phyloP scores from a whole-genome alignment of 2,113 vertebrate genomes.

The Podarcis cretensis region DNA sequence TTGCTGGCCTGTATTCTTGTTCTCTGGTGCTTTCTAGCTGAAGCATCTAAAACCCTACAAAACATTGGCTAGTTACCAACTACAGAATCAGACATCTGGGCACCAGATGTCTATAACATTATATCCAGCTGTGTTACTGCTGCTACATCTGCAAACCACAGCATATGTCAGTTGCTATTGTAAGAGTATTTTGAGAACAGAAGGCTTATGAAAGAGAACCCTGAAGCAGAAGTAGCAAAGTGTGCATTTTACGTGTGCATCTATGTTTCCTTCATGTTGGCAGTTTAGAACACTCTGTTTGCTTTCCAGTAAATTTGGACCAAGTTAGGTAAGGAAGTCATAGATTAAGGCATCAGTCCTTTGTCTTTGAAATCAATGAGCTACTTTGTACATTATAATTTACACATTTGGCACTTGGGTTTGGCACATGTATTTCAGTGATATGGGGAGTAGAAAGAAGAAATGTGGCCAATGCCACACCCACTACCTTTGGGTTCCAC shows the following conservation, averaged over 20 bases:
- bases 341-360: not conserved
- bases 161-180: conserved; percentile 25
- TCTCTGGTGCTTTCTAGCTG: not conserved
- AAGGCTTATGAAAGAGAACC: not conserved
- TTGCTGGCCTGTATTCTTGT: not conserved
- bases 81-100: conserved; percentile 27
- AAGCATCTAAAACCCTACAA: conserved; percentile 6
- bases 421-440: conserved; percentile 22
- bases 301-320: conserved; percentile 12
- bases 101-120: conserved; percentile 27
- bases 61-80: conserved; percentile 10
- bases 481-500: not conserved
- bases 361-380: not conserved
- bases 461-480: not conserved
- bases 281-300: not conserved
- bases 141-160: conserved; percentile 29
- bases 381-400: not conserved
- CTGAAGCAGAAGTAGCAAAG: conserved; percentile 16
- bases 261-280: conserved; percentile 1
- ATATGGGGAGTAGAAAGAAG: not conserved
- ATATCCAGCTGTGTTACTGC: conserved; percentile 37
- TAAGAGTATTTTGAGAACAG: conserved; percentile 28
- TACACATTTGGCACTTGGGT: not conserved
- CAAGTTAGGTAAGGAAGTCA: not conserved
- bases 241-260: not conserved